Base-by-base conservation (phyloP, 1,140 invertebrate genomes). In the Eupeodes corollae region DNA sequence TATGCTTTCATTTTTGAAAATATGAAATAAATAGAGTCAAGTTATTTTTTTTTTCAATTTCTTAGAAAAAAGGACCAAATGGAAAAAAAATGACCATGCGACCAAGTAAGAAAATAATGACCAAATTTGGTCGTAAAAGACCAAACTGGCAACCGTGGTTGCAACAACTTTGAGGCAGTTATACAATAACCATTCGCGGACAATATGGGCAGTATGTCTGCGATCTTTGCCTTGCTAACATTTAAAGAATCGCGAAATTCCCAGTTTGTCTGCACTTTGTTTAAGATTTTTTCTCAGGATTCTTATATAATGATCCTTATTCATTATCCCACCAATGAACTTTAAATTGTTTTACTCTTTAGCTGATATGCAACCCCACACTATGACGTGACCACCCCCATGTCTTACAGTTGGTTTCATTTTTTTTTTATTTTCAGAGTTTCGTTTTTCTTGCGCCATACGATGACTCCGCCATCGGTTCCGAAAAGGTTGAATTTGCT, bases 211-310 rank as follows among this genome's bases (percentile, higher is more conserved):
- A 47, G 31, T 12, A 18, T 43, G 11, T 31, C 42, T 43, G 14
- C 13, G 39, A 47, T 13, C 39, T 19, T 30, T 42, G 39, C 39
- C 13, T 18, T 26, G 16, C 31, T 13, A 44, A 18, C 38, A 26
- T 49, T 32, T 26, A 37, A 11, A 1, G 5, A 9, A 19, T 38
- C 33, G 13, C 5, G 3, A 16, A n/a, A 21, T 26, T 32, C 47
- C 47, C 35, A 43, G 44, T 26, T 44, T 49, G 35, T 35, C 16
- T 6, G 12, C 40, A 38, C 41, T 49, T 18, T 14, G 19, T 19
- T 14, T 26, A 19, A 44, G 33, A 21, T 50, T 14, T 13, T 31
- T 45, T 26, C 46, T 46, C 26, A 50, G 41, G 26, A 50, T 50
- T 6, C 31, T 26, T 26, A 50, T 32, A 31, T 49, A 49, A 9